Base-by-base conservation (phyloP, 2,888 invertebrate species). In the Nebria salina region DNA sequence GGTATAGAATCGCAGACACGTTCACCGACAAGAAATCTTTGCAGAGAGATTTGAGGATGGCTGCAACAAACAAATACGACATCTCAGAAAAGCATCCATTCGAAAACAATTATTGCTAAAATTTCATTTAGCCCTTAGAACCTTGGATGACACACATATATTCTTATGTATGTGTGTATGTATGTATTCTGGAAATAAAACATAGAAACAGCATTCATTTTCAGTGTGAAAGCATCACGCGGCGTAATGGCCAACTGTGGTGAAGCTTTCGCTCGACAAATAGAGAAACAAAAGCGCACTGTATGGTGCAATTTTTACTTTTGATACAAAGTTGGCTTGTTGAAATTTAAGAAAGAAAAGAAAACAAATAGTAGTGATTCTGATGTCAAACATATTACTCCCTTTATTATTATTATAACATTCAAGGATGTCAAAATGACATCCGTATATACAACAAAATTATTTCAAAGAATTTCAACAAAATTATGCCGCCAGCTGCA, bases 1-100 rank as follows among this genome's bases (percentile, higher is more conserved):
- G 93, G 90, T 97, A 97, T 85, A 98, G 91, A 87, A 98, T 97
- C 86, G 97, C 96, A 84, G 96, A 96, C 83, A 97, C 96, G 90
- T 97, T 97, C 86, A 93, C 94, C 85, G 94, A 94, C 83, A 97
- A 92, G 90, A 97, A 97, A 90, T 96, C 95, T 89, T 96, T 94
- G 91, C 97, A 97, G 84, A 97, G 91, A 82, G 96, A 96, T 89
- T 95, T 94, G 86, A 97, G 91, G 87, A 97, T 97, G 85, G 95
- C 97, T 97, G 93, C 20, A 90, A 90, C 83, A 84, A 83, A 84
- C 79, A 80, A 84, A 83, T n/a, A 34, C 8, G 7, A 9, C 13
- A 13, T 72, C 34, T 34, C 34, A 5, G 2, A 34, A 34, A 34
- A 34, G 1, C 5, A 34, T 34, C 34, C 34, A 5, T 34, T 2